Evolutionary conservation across 2,888 invertebrate genomes (phyloP).

Genomic region (Oeneis ivallda): DNA sequence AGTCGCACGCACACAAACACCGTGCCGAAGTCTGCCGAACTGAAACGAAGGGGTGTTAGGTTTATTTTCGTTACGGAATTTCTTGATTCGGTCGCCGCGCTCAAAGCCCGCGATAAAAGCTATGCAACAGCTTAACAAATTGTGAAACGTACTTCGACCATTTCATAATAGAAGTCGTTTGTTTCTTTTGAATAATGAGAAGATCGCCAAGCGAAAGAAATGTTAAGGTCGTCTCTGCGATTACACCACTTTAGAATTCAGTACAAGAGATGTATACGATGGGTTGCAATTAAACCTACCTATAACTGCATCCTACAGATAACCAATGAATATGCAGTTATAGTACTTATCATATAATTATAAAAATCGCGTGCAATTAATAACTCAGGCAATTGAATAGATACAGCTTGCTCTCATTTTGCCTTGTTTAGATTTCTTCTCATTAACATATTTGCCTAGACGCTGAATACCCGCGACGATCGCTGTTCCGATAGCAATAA

Average conservation of each 20-base stretch:
- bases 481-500: not conserved
- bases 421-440: constrained; percentile 39
- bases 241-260: not conserved
- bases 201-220: too few relatives aligned
- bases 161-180: too few relatives aligned
- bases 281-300: not conserved
- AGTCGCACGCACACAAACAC: too few relatives aligned
- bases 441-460: constrained; percentile 35
- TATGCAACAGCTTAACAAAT: too few relatives aligned
- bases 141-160: too few relatives aligned
- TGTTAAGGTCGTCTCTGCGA: too few relatives aligned
- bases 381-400: constrained; percentile 24
- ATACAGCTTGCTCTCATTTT: constrained; percentile 33
- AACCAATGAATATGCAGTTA: constrained; percentile 15
- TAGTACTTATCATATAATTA: not conserved
- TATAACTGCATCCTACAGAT: not conserved
- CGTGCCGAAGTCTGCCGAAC: too few relatives aligned
- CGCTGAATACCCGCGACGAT: not conserved
- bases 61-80: too few relatives aligned
- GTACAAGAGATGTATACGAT: not conserved
- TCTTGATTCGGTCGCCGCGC: too few relatives aligned
- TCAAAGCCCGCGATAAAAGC: too few relatives aligned
- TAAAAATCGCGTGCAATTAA: constrained; percentile 37
- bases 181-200: too few relatives aligned
- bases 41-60: too few relatives aligned